Base-by-base conservation (phyloP, 2,888 invertebrate genomes). In the Ganaspis brasiliensis region DNA sequence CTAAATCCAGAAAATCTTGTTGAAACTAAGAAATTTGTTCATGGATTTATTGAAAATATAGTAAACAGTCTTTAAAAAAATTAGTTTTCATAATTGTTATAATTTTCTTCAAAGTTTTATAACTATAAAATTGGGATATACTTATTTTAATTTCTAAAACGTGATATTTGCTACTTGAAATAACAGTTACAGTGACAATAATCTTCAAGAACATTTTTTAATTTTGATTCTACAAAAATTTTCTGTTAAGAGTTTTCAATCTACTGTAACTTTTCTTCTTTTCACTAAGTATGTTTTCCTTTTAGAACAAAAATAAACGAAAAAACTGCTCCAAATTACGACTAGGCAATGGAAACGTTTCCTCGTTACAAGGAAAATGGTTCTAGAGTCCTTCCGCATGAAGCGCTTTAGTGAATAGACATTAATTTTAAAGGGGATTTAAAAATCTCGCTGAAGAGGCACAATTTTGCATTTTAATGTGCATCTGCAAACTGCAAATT, bases 271-370 rank as follows among this genome's bases (percentile, higher is more conserved):
- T 9, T 59, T 35, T n/a, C 31, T n/a, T 59, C 14, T 19, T 56
- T 56, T 4, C 4, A 21, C 14, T 56, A 9, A 21, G 24, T 12
- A 19, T 19, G 24, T 21, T 56, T 56, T 24, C 21, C 21, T 56
- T 37, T 63, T 37, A 35, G 35, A 5, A 5, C 19, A 21, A 16
- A 26, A 59, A 21, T 5, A 37, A 63, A 63, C 12, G 10, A n/a
- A 19, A 63, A 63, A 37, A 37, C 1, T 16, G 21, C 12, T 12
- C 14, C 5, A 4, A 63, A 63, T 37, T 37, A 14, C 9, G 12
- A 57, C 57, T 31, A 6, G 57, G 26, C n/a, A 57, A 57, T 57
- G n/a, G 26, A 57, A 57, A n/a, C 57, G n/a, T n/a, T 57, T n/a
- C 10, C 31, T 57, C 26, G 57, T 57, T 31, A 57, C 26, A 57